Base-by-base conservation (phyloP, 2,113 vertebrate species). In the Colius striatus region DNA sequence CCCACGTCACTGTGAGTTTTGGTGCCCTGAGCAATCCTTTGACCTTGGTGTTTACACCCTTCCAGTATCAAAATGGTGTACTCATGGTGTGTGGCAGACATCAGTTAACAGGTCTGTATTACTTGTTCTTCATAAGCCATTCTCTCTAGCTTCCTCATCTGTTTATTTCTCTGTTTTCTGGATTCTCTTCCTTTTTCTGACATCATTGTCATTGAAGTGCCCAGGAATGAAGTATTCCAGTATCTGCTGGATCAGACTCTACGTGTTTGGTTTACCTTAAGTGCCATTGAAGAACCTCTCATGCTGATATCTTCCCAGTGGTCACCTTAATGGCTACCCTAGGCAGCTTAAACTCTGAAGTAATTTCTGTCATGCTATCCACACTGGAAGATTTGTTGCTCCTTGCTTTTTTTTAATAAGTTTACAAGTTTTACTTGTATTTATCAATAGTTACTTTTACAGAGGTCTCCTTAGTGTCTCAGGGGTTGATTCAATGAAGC, bases 371-470 rank as follows among this genome's bases (percentile, higher is more conserved):
- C 4, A 1, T 38, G 36, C 68, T 68, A 54, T 16, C 18, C 36
- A 19, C 53, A 25, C 79, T 20, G 63, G 48, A 55, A 61, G 72
- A 88, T 92, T 61, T 75, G 76, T 88, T 85, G 78, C 57, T 92
- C n/a, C 91, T 86, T 48, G 29, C n/a, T 77, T 70, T 83, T 93
- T 60, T 53, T 2, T n/a, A n/a, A n/a, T n/a, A n/a, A n/a, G n/a
- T n/a, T n/a, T 25, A n/a, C 63, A 88, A 88, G 82, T 90, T 94
- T 96, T 91, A 84, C 79, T 57, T 78, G 45, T 84, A 43, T 92
- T 95, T 94, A 75, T 87, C 90, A 90, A 94, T 14, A 88, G 92
- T 63, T 77, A 90, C 79, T 93, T 68, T 91, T 68, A 11, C 83
- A 95, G 72, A 96, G 86, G 85, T 96, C 88, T 90, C 57, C 57